Base-by-base conservation (phyloP, 2,888 invertebrate genomes). In the Anarsia innoxiella region DNA sequence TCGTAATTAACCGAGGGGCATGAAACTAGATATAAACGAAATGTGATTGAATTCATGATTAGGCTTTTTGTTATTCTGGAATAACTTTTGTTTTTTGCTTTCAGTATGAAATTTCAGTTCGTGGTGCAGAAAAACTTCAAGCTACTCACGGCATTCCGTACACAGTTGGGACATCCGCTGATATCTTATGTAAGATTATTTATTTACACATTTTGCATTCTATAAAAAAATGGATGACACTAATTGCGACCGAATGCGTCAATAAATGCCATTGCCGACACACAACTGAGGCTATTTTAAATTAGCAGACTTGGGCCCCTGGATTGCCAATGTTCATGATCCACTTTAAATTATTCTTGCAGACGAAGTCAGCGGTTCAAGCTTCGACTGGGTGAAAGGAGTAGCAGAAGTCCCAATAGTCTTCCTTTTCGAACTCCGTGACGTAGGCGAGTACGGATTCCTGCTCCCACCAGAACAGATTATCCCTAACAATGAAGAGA, bases 301-400 rank as follows among this genome's bases (percentile, higher is more conserved):
- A n/a, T n/a, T n/a, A n/a, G n/a, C n/a, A n/a, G n/a, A n/a, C n/a
- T n/a, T n/a, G n/a, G n/a, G n/a, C n/a, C n/a, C n/a, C n/a, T n/a
- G n/a, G n/a, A n/a, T n/a, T 19, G 6, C 19, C 19, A 19, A 19
- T 19, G 19, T 19, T 3, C 3, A 19, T 19, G 19, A 19, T 19
- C 6, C 4, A 19, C 3, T 25, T 25, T 29, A 29, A 29, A 3
- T 33, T 11, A n/a, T 6, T 15, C 34, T 64, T 53, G 23, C 60
- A 84, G 83, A 84, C 44, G 61, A 54, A 27, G 72, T 74, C 3
- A 73, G 69, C 6, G 86, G 86, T 0, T 66, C 74, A 3, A 79
- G 78, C 36, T 74, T 79, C 33, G 89, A 89, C 53, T 89, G 87
- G 85, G 88, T 83, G 0, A 86, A 88, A 49, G 87, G 83, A 0